A percentile compares a stretch with the other conserved stretches of the same genome.
Evolutionary conservation across 2,888 invertebrate species (phyloP).

Genomic region (Cephus pulcher): DNA sequence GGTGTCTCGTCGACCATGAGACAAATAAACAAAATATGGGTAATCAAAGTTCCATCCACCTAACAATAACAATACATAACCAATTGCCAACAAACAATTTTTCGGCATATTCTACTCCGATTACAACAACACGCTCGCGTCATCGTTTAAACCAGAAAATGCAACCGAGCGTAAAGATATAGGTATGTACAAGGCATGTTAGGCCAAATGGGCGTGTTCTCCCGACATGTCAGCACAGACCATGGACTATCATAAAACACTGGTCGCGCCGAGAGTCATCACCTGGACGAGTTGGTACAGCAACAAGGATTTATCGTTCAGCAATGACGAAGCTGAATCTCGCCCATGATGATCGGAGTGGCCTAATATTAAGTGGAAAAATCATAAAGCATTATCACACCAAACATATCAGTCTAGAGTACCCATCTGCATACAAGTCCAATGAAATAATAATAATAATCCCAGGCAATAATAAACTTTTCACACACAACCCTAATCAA

Average conservation of each 20-base stretch:
- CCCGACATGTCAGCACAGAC: slow-evolving; percentile 6
- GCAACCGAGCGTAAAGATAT: slow-evolving; percentile 1
- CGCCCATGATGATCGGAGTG: not conserved
- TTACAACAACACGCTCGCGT: not conserved
- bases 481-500: not conserved
- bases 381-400: not conserved
- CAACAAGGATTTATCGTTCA: slow-evolving; percentile 16
- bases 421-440: not conserved
- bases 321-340: slow-evolving; percentile 17
- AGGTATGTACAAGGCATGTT: not conserved
- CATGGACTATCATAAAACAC: slow-evolving; percentile 16
- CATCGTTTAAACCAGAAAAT: slow-evolving; percentile 1
- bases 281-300: slow-evolving; percentile 18
- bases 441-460: not conserved
- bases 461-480: not conserved
- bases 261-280: slow-evolving; percentile 17
- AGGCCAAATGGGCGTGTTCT: slow-evolving; percentile 4
- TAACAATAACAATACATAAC: not conserved
- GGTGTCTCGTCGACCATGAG: not conserved
- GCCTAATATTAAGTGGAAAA: not conserved
- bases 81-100: not conserved
- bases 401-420: not conserved
- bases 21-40: not conserved
- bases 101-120: not conserved
- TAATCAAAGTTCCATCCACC: not conserved